Base-by-base conservation (phyloP, 1,140 invertebrate species). In the Sinella curviseta region DNA sequence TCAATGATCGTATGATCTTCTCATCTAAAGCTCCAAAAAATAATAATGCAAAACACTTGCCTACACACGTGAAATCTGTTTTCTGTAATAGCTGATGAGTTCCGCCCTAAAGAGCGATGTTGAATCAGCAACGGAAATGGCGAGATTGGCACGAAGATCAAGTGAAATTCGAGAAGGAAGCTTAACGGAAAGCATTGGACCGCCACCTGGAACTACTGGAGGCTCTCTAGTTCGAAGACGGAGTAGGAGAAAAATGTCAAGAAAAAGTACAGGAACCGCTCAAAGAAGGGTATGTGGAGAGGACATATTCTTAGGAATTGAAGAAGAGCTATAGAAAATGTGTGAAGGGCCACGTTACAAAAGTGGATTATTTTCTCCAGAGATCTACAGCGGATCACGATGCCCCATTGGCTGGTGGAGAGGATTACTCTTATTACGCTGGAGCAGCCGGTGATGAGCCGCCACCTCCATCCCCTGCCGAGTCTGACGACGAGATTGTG, bases 61-160 rank as follows among this genome's bases (percentile, higher is more conserved):
- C 24, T 17, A 14, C 24, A 60, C 24, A 30, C 54, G 54, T 30
- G 30, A 33, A 31, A 70, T 31, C n/a, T 14, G 31, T 4, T 60
- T 60, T 57, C 8, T n/a, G n/a, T n/a, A n/a, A n/a, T n/a, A 70
- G 65, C 65, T 70, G 26, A 89, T 95, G 89, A 92, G 90, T 85
- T 91, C 92, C 85, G 91, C 92, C 80, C 89, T 94, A 89, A 94
- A 94, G 90, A 93, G 92, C 84, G 93, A 94, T 88, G 89, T 94
- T 86, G 90, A 90, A 85, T 90, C 90, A 78, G 92, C 92, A 57
- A 90, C 93, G 80, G 89, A 91, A 87, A 87, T 90, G 81, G 87
- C 86, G 20, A 77, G 83, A 77, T 77, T 85, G 73, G 84, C 85
- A 0, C 75, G 85, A 48, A 80, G 84, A 57, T 83, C 81, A 16